phyloP scores from a whole-genome alignment of 2,113 vertebrate species.

The Agapornis roseicollis region DNA sequence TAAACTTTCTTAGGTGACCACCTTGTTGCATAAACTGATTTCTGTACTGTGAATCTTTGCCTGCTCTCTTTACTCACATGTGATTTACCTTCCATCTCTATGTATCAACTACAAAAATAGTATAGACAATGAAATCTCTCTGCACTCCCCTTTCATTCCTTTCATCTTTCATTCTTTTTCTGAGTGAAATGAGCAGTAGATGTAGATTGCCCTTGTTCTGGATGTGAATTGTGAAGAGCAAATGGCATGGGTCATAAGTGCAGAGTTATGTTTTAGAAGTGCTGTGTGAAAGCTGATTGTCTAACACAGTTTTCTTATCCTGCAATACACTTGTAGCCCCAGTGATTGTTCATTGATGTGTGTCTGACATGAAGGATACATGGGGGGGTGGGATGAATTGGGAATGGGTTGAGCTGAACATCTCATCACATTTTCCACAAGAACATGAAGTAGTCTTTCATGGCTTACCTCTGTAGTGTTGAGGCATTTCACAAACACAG shows the following conservation, averaged over 20 bases:
- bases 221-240: constrained; percentile 25
- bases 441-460: neutral
- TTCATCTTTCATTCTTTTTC: constrained; percentile 11
- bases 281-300: constrained; percentile 31
- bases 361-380: constrained; percentile 12
- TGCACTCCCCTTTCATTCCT: neutral
- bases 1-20: constrained; percentile 10
- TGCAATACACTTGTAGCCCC: neutral
- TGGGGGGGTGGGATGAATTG: neutral
- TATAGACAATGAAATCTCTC: neutral
- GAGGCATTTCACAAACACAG: neutral
- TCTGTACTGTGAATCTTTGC: constrained; percentile 40
- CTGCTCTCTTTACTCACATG: neutral
- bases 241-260: neutral
- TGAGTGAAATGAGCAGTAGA: constrained; percentile 20
- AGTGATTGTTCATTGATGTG: constrained; percentile 26
- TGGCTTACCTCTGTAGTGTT: constrained; percentile 25
- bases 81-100: constrained; percentile 30
- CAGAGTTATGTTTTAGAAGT: neutral
- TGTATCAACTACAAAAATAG: neutral
- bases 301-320: neutral
- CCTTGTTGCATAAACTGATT: constrained; percentile 22
- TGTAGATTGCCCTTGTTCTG: neutral
- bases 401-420: neutral
- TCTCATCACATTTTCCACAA: neutral